These are phyloP conservation scores for Eubucco bourcierii DNA, from an alignment of 2,113 vertebrate species.

Conservation along the genomic window DNA sequence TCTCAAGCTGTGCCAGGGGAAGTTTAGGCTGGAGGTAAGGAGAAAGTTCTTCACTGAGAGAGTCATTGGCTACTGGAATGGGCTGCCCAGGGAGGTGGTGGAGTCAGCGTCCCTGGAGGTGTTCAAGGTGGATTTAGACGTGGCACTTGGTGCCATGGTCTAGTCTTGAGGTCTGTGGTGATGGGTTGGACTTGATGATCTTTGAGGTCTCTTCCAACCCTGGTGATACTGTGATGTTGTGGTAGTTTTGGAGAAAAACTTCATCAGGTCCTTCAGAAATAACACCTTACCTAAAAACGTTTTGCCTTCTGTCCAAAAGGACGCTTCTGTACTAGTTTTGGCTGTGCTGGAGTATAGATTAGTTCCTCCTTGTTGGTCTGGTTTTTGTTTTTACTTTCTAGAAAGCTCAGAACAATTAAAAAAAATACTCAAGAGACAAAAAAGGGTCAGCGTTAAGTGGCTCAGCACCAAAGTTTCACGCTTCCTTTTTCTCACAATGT, in stretches of 20 bases:
- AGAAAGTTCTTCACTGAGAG: no score
- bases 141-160: no score
- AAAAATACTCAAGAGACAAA: slow-evolving; percentile 13
- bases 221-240: no score
- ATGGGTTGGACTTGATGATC: no score
- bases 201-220: no score
- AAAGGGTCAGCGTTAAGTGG: neutral
- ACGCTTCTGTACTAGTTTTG: neutral
- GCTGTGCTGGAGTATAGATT: neutral
- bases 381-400: slow-evolving; percentile 40
- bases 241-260: neutral
- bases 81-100: no score
- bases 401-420: slow-evolving; percentile 19
- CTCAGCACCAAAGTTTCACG: slow-evolving; percentile 6
- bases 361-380: neutral
- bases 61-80: no score
- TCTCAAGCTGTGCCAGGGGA: no score
- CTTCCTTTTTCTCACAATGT: slow-evolving; percentile 22
- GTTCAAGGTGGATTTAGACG: no score
- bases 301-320: neutral
- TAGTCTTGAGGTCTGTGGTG: no score
- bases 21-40: no score
- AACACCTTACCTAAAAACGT: neutral
- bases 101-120: no score
- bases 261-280: neutral